Base-by-base conservation (phyloP, 53 echinoderm and acorn worm species). In the Temnopleurus reevesii region DNA sequence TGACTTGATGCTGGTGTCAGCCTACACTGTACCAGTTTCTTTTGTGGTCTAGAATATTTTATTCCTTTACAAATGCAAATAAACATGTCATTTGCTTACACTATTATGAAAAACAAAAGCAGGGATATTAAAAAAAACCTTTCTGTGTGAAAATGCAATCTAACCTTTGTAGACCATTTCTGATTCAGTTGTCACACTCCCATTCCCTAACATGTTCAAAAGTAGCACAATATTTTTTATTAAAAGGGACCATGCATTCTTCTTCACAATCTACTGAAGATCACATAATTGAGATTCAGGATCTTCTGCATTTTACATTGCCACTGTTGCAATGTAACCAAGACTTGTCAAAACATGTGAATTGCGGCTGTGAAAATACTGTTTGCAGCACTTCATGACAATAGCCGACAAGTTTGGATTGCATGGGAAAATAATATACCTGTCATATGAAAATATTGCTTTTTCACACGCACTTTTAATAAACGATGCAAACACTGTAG, bases 331-430 rank as follows among this genome's bases (percentile, higher is more conserved):
- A 36, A 63, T 33, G 36, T 71, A n/a, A 8, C 21, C 71, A 3
- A 38, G 41, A 2, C 19, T 2, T 43, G 43, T 71, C 71, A 71
- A 71, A 71, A 71, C 12, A 41, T 71, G 71, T 71, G 71, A 71
- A 71, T 19, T 71, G 41, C 71, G 36, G 41, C 71, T 71, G 38
- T 71, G 71, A 71, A 71, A 71, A 71, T 43, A 71, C 71, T 71
- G 43, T 71, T 71, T 71, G 71, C 71, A 38, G n/a, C 9, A 21
- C 36, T 63, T 41, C 21, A 71, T 71, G 43, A 41, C 71, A 36
- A 41, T 43, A 63, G 30, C 1, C 4, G 18, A 12, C 33, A 2
- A 12, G 8, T 61, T 30, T 30, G 3, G 34, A 63, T 13, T 31
- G 63, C 15, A 33, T 63, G 2, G 5, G 34, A 63, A 38, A 38